Percentiles rank a stretch among this genome's conserved stretches.
These are phyloP conservation scores for Acanthococcus lagerstroemiae DNA, from an alignment of 2,888 invertebrate genomes.

Conservation along the genomic window DNA sequence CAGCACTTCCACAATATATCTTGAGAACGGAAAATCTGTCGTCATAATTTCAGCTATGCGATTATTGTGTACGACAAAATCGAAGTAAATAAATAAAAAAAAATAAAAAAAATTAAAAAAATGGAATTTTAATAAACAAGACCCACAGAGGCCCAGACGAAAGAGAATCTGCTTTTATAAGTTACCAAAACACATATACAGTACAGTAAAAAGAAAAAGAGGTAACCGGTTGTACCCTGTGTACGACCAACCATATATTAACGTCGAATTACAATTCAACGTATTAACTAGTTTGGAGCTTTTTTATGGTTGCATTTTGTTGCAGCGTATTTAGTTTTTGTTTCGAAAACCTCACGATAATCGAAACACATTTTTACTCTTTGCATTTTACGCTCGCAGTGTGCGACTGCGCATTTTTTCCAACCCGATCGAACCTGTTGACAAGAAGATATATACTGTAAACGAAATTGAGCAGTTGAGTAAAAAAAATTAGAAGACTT, in stretches of 20 bases:
- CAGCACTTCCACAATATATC: too few species aligned
- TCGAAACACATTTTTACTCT: conserved; percentile 20
- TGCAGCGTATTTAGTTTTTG: background rate
- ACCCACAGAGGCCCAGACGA: conserved; percentile 13
- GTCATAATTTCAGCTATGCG: too few species aligned
- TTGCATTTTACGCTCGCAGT: conserved; percentile 4
- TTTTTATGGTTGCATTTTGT: background rate
- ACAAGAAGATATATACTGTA: conserved; percentile 19
- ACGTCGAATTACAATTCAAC: conserved; percentile 26
- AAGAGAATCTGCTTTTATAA: conserved; percentile 20
- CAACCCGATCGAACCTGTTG: conserved; percentile 13
- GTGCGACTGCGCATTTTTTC: background rate
- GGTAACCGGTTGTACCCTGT: conserved; percentile 18
- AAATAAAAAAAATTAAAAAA: background rate
- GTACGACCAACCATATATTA: conserved; percentile 19
- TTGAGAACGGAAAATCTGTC: too few species aligned
- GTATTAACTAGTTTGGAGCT: conserved; percentile 13
- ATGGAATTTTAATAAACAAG: conserved; percentile 11
- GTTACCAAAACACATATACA: background rate
- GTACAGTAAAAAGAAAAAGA: background rate
- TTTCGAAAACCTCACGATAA: conserved; percentile 17
- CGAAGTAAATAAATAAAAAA: too few species aligned
- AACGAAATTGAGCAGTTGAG: conserved; percentile 3
- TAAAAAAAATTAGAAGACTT: conserved; percentile 11
- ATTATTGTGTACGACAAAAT: too few species aligned